Base-by-base conservation (phyloP, 1,140 invertebrate species). In the Arion vulgaris region DNA sequence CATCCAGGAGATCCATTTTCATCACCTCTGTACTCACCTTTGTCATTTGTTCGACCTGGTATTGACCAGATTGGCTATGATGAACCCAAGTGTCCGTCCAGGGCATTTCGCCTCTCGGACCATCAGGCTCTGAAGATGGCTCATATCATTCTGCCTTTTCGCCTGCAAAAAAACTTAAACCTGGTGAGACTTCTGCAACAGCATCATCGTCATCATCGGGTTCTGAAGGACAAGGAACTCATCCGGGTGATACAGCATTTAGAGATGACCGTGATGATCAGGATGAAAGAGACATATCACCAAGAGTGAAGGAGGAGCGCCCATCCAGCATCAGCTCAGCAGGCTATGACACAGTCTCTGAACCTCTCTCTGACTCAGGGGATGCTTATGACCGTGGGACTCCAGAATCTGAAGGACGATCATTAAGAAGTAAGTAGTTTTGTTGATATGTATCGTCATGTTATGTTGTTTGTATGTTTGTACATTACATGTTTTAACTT, bases 71-170 rank as follows among this genome's bases (percentile, higher is more conserved):
- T 80, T 89, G 41, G 85, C 85, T 49, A 53, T 90, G 53, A 86
- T 91, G 83, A 87, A 85, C 72, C 39, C 74, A 36, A 68, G 76
- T 38, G 45, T 62, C n/a, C 23, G 84, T 34, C 89, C 85, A 17
- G 89, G 28, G 90, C 90, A 75, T 91, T 91, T 77, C 84, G 90
- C 90, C 88, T 19, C 86, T 91, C 15, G 80, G 74, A 17, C 82
- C 87, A 32, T 79, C 84, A 23, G 89, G 89, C 28, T 85, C 76
- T 38, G 87, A 89, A 49, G 62, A 80, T 38, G 78, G 78, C 0
- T 36, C 86, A 17, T 90, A 90, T 81, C 91, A 91, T 36, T 92
- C 91, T 0, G 91, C 91, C 39, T 92, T 92, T 82, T 87, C 90
- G 11, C 87, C 90, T n/a, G 87, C 90, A 0, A 91, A 91, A 82